These are phyloP conservation scores for Temnothorax nylanderi DNA, from an alignment of 1,140 invertebrate genomes.

Conservation along the genomic window DNA sequence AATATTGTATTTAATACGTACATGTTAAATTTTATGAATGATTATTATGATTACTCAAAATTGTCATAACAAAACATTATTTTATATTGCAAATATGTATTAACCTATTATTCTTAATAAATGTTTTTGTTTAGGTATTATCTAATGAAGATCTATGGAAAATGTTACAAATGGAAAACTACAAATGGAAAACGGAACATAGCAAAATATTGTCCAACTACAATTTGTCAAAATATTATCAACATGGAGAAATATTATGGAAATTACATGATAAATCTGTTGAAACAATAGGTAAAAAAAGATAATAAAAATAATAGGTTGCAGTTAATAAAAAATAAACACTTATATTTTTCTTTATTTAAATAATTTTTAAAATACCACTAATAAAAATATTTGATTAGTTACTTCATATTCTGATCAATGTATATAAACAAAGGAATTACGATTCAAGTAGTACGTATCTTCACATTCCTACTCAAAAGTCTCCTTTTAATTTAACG, in stretches of 20 bases:
- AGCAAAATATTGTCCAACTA: conserved; percentile 61
- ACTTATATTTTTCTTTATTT: not conserved
- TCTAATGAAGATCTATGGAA: conserved; percentile 63
- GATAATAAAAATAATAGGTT: not conserved
- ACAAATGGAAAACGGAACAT: conserved; percentile 68
- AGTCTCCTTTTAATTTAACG: no score
- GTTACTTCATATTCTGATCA: no score
- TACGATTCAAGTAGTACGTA: no score
- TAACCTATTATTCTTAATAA: conserved; percentile 11
- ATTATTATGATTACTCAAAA: no score
- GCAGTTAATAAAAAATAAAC: conserved; percentile 23
- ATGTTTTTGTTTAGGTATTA: conserved; percentile 48
- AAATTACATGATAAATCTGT: conserved; percentile 78
- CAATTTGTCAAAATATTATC: conserved; percentile 77
- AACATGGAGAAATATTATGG: conserved; percentile 78
- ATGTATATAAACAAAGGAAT: no score
- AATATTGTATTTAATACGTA: no score
- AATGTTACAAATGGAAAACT: conserved; percentile 63
- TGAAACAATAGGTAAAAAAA: conserved; percentile 77
- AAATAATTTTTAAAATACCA: not conserved
- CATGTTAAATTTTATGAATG: no score
- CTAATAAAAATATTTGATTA: no score
- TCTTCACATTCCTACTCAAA: no score
- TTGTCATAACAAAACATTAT: no score
- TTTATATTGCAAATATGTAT: no score